Conservation (phyloP, 2,113 vertebrate species). For the Sitta europaea region DNA sequence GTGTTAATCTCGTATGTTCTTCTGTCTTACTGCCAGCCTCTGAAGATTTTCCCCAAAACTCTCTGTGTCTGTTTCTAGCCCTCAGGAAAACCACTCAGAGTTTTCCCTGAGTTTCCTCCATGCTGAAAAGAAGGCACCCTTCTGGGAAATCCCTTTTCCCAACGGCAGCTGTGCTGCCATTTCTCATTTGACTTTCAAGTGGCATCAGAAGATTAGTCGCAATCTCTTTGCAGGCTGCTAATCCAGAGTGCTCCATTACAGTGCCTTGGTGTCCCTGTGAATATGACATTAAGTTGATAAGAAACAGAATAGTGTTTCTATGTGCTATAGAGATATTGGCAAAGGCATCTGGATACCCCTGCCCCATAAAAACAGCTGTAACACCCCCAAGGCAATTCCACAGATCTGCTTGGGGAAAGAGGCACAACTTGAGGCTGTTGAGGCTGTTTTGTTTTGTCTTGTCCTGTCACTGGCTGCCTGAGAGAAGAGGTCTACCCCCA, state of each 20-base stretch:
- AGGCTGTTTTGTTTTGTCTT: background rate
- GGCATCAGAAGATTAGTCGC: conserved; percentile 52
- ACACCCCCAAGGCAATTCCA: background rate
- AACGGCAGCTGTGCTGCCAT: background rate
- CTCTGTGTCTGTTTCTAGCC: background rate
- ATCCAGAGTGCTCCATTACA: background rate
- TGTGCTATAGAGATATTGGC: background rate
- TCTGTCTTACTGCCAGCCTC: background rate
- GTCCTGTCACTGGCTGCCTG: background rate
- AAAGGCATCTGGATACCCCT: background rate
- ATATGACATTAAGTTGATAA: background rate
- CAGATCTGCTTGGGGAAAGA: background rate
- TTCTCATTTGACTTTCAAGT: conserved; percentile 39
- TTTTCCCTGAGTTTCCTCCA: background rate
- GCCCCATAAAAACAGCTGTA: background rate
- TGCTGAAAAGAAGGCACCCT: background rate
- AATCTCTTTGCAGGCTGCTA: conserved; percentile 40
- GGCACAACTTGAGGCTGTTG: background rate
- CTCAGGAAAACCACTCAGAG: background rate
- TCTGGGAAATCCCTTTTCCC: background rate
- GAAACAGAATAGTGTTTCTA: background rate
- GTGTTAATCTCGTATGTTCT: background rate
- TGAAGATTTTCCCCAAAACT: background rate
- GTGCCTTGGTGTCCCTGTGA: background rate
- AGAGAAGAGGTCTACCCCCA: background rate